phyloP scores from a whole-genome alignment of 2,113 vertebrate species.

The Callionymus lyra region DNA sequence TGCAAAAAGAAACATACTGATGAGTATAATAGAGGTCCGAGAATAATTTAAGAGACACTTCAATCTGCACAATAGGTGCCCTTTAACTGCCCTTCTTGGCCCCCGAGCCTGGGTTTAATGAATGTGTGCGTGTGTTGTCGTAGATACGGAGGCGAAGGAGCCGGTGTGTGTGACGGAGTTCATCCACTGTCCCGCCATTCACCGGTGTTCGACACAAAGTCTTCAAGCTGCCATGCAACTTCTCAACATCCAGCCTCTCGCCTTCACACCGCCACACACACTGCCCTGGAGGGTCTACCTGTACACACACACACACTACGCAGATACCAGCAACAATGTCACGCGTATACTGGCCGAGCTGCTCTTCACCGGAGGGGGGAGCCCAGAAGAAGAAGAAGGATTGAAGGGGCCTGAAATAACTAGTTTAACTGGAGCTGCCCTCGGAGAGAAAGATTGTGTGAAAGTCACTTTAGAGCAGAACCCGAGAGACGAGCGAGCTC shows the following conservation, averaged over 20 bases:
- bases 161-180: conserved; percentile 64
- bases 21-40: too few relatives aligned
- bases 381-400: background rate
- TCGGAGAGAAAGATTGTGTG: conserved; percentile 27
- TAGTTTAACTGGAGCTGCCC: background rate
- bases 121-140: too few relatives aligned
- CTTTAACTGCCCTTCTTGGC: conserved; percentile 2
- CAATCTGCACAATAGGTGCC: background rate
- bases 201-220: conserved; percentile 57
- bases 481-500: conserved; percentile 48
- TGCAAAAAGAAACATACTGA: too few relatives aligned
- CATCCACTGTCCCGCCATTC: conserved; percentile 48
- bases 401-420: background rate
- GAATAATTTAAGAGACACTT: too few relatives aligned
- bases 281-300: conserved; percentile 87
- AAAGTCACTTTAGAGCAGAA: conserved; percentile 74
- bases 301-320: conserved; percentile 65
- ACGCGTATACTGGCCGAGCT: conserved; percentile 79
- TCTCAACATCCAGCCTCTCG: conserved; percentile 85
- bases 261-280: conserved; percentile 72
- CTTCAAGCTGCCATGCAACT: conserved; percentile 80
- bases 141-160: too few relatives aligned
- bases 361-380: conserved; percentile 37
- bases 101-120: conserved; percentile 21
- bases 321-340: background rate